phyloP scores from a whole-genome alignment of 2,888 invertebrate species.

The Geotrupes spiniger region DNA sequence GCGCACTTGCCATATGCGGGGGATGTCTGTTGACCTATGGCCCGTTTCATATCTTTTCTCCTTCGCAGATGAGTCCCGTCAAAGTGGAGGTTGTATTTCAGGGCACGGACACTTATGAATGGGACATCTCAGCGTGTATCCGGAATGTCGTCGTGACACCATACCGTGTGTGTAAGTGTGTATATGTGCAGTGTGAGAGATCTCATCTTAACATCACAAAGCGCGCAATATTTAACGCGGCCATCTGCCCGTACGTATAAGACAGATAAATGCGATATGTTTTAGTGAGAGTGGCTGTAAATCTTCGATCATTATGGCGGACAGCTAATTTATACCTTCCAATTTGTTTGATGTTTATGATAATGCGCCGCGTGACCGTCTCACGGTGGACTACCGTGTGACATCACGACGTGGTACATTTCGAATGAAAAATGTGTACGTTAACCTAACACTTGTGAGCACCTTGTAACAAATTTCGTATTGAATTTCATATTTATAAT shows the following conservation, averaged over 20 bases:
- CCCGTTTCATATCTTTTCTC: conserved; percentile 30
- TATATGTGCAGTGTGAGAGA: conserved; percentile 29
- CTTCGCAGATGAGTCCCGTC: conserved; percentile 13
- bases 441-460: too few species aligned
- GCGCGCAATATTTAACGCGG: conserved; percentile 45
- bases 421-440: too few species aligned
- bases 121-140: conserved; percentile 45
- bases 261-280: conserved; percentile 38
- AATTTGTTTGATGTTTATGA: conserved; percentile 49
- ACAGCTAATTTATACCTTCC: conserved; percentile 48
- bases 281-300: conserved; percentile 39
- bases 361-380: conserved; percentile 35
- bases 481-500: too few species aligned
- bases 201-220: conserved; percentile 50
- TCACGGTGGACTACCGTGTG: conserved; percentile 12
- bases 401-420: conserved; percentile 3
- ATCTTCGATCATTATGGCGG: conserved; percentile 47
- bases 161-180: conserved; percentile 30
- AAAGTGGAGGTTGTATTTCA: conserved; percentile 29
- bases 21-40: conserved; percentile 29
- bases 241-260: conserved; percentile 33
- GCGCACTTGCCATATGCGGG: conserved; percentile 25
- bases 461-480: too few species aligned
- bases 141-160: conserved; percentile 41
- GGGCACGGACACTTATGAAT: conserved; percentile 45